Evolutionary conservation across 2,888 invertebrate species (phyloP).

Genomic region (Alviniconcha strummeri): DNA sequence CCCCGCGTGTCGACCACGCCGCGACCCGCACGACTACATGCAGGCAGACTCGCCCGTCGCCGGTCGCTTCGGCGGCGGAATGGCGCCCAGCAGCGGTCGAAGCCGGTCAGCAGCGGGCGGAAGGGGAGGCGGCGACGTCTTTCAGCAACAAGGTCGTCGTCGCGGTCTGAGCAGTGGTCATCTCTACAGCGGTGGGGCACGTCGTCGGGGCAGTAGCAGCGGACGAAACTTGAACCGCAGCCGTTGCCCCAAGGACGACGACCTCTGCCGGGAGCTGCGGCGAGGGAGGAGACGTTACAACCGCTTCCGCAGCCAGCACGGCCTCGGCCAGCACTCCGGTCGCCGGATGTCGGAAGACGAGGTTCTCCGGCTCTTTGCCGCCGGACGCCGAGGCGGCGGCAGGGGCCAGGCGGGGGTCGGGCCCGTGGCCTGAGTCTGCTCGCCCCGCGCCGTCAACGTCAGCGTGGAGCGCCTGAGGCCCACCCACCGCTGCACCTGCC

Average conservation of each 20-base stretch:
- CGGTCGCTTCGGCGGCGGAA: background rate
- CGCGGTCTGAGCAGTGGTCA: background rate
- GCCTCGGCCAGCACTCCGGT: background rate
- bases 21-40: slow-evolving; percentile 36
- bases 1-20: background rate
- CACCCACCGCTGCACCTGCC: slow-evolving; percentile 42
- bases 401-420: slow-evolving; percentile 1
- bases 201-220: background rate
- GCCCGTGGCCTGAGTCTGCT: slow-evolving; percentile 29
- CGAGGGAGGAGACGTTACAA: slow-evolving; percentile 3
- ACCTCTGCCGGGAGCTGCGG: slow-evolving; percentile 20
- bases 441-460: slow-evolving; percentile 15
- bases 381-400: slow-evolving; percentile 19
- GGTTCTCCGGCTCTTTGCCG: background rate
- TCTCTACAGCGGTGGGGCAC: background rate
- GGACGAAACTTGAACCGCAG: slow-evolving; percentile 1
- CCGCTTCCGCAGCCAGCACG: background rate
- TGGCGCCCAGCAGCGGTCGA: background rate
- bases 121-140: background rate
- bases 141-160: background rate
- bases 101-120: background rate
- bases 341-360: background rate
- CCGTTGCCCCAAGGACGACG: slow-evolving; percentile 21
- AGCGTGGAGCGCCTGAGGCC: slow-evolving; percentile 17
- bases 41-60: slow-evolving; percentile 37